phyloP scores from a whole-genome alignment of 2,113 vertebrate species.

The Cynopterus brachyotis region DNA sequence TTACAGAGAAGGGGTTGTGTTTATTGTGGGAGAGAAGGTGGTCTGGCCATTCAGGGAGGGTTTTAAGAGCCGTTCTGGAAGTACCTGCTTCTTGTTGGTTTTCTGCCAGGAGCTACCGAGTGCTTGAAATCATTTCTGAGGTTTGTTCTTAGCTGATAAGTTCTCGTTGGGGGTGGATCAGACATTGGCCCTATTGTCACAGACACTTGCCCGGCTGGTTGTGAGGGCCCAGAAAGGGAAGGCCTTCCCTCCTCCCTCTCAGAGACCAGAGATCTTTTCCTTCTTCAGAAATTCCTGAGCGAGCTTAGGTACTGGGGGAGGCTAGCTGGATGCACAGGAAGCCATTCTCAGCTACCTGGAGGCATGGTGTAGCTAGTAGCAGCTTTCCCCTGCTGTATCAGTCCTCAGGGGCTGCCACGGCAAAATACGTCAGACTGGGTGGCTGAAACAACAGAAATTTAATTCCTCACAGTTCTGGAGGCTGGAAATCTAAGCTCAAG shows the following conservation, averaged over 20 bases:
- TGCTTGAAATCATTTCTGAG: neutral
- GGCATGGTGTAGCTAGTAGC: neutral
- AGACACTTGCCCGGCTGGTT: accelerated
- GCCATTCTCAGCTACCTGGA: neutral
- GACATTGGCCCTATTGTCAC: neutral
- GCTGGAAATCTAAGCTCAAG: neutral
- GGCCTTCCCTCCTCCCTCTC: neutral
- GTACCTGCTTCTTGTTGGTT: neutral
- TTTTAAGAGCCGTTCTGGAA: neutral
- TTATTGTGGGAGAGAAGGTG: neutral
- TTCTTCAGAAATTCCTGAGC: neutral
- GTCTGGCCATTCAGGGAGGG: neutral
- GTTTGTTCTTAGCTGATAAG: neutral
- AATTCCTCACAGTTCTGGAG: neutral
- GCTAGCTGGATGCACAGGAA: neutral
- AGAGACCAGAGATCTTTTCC: neutral
- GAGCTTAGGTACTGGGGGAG: neutral
- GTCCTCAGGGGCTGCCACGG: accelerated
- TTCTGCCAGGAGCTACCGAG: neutral
- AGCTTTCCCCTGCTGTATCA: neutral
- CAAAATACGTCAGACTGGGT: neutral
- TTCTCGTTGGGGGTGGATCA: neutral
- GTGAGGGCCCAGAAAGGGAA: neutral
- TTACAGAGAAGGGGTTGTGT: neutral
- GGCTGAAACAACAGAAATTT: too few species aligned